Percentiles rank a stretch among this genome's conserved stretches.
These are phyloP conservation scores for Cheilosia pagana DNA, from an alignment of 2,888 invertebrate genomes.

Conservation along the genomic window DNA sequence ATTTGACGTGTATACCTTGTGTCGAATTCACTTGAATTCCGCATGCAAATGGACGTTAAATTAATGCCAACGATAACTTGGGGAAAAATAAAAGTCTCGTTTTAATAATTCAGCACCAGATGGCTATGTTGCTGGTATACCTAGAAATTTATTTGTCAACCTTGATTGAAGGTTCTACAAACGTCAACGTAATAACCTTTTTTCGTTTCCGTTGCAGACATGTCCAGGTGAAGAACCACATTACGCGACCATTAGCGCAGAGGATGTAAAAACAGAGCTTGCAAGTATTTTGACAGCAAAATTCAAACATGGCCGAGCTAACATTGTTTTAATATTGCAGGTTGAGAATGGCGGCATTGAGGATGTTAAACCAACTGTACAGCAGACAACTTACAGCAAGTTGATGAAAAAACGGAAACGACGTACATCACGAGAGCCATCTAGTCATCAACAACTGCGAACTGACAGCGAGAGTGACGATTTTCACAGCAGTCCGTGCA, in stretches of 20 bases:
- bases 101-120: background rate
- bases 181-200: slow-evolving; percentile 8
- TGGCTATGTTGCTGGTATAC: background rate
- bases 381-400: slow-evolving; percentile 14
- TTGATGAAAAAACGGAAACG: slow-evolving; percentile 30
- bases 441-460: slow-evolving; percentile 29
- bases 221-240: slow-evolving; percentile 46
- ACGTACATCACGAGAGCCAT: slow-evolving; percentile 27
- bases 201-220: slow-evolving; percentile 41
- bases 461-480: slow-evolving; percentile 60
- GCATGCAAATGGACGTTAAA: slow-evolving; percentile 29
- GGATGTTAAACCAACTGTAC: slow-evolving; percentile 14
- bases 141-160: background rate
- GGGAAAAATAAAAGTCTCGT: background rate
- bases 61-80: slow-evolving; percentile 4
- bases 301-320: background rate
- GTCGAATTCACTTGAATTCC: slow-evolving; percentile 24
- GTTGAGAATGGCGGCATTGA: slow-evolving; percentile 53
- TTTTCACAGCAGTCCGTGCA: slow-evolving; percentile 16
- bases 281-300: slow-evolving; percentile 78
- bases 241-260: slow-evolving; percentile 80
- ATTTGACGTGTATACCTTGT: background rate
- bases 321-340: slow-evolving; percentile 33
- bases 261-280: slow-evolving; percentile 83
- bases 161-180: background rate